phyloP scores from a whole-genome alignment of 2,797 vertebrate species.

The Cynopterus sphinx region DNA sequence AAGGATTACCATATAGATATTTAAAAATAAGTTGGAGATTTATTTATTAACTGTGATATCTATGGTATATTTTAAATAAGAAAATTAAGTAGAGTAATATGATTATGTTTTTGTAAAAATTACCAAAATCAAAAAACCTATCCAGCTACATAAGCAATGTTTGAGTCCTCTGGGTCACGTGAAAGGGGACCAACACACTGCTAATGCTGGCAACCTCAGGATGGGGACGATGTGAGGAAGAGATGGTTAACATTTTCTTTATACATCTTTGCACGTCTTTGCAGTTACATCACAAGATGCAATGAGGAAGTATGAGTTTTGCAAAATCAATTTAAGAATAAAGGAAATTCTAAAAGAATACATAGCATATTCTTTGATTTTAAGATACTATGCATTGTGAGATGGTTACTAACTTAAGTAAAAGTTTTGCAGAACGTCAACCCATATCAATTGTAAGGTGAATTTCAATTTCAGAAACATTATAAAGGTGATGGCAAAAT shows the following conservation, averaged over 20 bases:
- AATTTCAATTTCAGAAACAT: not conserved
- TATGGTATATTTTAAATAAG: not conserved
- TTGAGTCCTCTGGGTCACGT: not conserved
- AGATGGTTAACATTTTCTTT: not conserved
- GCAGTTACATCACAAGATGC: not conserved
- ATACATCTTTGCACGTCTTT: not conserved
- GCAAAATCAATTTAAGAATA: not conserved
- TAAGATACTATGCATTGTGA: not conserved
- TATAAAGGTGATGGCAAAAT: not conserved
- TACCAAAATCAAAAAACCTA: not conserved
- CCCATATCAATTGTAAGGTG: not conserved
- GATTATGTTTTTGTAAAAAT: not conserved
- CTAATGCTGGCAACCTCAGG: not conserved
- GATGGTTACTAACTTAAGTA: not conserved
- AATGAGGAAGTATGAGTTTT: not conserved
- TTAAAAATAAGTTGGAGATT: constrained; percentile 11
- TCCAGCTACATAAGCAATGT: not conserved
- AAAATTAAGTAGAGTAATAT: not conserved
- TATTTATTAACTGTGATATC: not conserved
- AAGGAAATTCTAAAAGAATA: not conserved
- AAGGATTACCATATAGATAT: not conserved
- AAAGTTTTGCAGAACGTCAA: not conserved
- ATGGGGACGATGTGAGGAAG: not conserved
- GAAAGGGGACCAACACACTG: not conserved
- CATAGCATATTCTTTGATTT: not conserved